phyloP scores from a whole-genome alignment of 1,140 invertebrate species.

The Colletes latitarsis region DNA sequence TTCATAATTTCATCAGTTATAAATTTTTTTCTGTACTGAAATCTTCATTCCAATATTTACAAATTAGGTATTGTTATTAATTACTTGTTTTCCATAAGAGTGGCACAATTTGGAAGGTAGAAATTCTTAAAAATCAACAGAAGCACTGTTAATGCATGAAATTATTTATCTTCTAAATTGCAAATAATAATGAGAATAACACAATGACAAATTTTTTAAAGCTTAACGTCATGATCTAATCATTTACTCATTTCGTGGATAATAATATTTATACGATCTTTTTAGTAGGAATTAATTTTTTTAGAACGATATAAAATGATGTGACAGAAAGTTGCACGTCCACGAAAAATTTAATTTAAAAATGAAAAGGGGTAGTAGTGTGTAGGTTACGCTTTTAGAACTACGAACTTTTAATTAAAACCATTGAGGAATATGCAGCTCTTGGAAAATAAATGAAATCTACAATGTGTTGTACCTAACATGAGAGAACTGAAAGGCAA shows the following conservation, averaged over 20 bases:
- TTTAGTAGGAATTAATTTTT: not conserved
- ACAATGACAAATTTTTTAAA: too few relatives aligned
- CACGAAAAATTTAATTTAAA: not conserved
- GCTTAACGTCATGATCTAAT: too few relatives aligned
- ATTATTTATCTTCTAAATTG: too few relatives aligned
- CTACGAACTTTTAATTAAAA: slow-evolving; percentile 12
- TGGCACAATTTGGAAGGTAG: too few relatives aligned
- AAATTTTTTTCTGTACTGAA: not conserved
- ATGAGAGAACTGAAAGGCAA: too few relatives aligned
- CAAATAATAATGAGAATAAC: slow-evolving; percentile 3
- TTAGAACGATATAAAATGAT: not conserved
- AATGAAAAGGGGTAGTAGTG: not conserved
- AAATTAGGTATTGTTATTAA: too few relatives aligned
- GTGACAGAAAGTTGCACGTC: not conserved
- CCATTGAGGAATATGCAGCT: not conserved
- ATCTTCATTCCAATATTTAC: not conserved
- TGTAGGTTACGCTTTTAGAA: not conserved
- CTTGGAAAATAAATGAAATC: slow-evolving; percentile 7
- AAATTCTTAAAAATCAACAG: too few relatives aligned
- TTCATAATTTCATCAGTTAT: too few relatives aligned
- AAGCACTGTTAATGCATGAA: too few relatives aligned
- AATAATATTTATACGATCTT: not conserved
- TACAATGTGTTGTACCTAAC: not conserved
- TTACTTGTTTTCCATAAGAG: too few relatives aligned
- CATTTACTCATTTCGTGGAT: not conserved